Percentiles rank a stretch among this genome's conserved stretches.
Conservation (phyloP, 2,888 invertebrate genomes). For the Pandemis cinnamomeana region DNA sequence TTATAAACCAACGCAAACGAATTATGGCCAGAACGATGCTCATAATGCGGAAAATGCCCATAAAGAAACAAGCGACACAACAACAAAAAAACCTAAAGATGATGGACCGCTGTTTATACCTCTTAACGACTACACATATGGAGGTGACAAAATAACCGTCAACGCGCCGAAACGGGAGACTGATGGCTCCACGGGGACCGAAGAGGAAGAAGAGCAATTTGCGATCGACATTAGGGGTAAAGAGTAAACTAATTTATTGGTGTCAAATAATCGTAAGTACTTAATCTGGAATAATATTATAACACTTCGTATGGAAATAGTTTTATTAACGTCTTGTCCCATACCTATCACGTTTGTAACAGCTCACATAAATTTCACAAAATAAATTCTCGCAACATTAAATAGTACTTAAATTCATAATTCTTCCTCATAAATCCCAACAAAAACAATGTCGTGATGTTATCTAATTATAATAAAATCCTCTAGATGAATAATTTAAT, state of each 20-base stretch:
- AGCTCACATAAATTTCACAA: neutral
- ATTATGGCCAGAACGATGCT: slow-evolving; percentile 38
- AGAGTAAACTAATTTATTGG: slow-evolving; percentile 47
- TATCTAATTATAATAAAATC: slow-evolving; percentile 8
- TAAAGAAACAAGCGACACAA: slow-evolving; percentile 44
- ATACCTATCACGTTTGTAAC: neutral
- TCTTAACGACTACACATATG: slow-evolving; percentile 63
- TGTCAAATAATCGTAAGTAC: slow-evolving; percentile 9
- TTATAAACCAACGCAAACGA: slow-evolving; percentile 37
- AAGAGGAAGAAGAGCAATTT: slow-evolving; percentile 61
- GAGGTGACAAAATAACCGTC: slow-evolving; percentile 61
- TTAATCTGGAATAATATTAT: neutral
- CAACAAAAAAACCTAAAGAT: slow-evolving; percentile 59
- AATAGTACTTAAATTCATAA: neutral
- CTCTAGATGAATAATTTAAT: neutral
- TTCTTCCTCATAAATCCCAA: neutral
- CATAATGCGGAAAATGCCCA: slow-evolving; percentile 27
- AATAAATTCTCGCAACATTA: neutral
- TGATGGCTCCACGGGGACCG: slow-evolving; percentile 50
- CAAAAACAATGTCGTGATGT: neutral
- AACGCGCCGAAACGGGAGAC: slow-evolving; percentile 71
- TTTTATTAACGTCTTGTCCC: slow-evolving; percentile 4
- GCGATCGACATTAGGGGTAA: slow-evolving; percentile 69
- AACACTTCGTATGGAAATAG: neutral
- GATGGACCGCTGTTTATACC: slow-evolving; percentile 67